Base-by-base conservation (phyloP, 2,113 vertebrate species). In the Acrocephalus arundinaceus region DNA sequence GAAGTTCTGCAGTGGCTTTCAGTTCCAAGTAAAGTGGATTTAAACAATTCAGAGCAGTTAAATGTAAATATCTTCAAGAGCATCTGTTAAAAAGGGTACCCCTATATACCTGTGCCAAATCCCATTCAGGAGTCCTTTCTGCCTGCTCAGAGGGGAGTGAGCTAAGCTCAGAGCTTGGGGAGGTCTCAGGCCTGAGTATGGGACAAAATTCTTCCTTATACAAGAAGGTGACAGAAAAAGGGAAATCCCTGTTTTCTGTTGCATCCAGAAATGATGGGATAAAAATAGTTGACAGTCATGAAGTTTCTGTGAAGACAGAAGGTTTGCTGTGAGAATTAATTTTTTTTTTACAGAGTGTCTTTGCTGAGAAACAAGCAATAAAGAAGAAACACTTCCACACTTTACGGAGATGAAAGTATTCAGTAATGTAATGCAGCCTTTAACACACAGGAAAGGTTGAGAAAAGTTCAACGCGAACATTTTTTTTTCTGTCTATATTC, bases 141-240 rank as follows among this genome's bases (percentile, higher is more conserved):
- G 5, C 10, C 5, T 84, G 10, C 19, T 80, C 13, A 57, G 75
- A 59, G 3, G 7, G 6, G 10, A 45, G 2, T 51, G 18, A 79
- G 48, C 9, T 1, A 4, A 72, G 6, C 10, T 13, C 9, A 25
- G 30, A 68, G 3, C 17, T 37, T 27, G 23, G 13, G 9, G 31
- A 61, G 6, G 1, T 65, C 24, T 73, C 54, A 73, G 24, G 24
- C 2, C 7, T 48, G 4, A 1, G 2, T 30, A 10, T 4, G 2
- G 16, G 12, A 37, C 21, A 54, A 57, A 72, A 62, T 20, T 0
- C 1, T 45, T 57, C 19, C 49, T 52, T 37, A 24, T 1, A 63
- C 20, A 9, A 67, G 45, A 48, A 55, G 9, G 7, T 11, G 15
- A 4, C 7, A 57, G 28, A n/a, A 92, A 39, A 75, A 75, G 4